Base-by-base conservation (phyloP, 2,888 invertebrate species). In the Eustalomyia histrio region DNA sequence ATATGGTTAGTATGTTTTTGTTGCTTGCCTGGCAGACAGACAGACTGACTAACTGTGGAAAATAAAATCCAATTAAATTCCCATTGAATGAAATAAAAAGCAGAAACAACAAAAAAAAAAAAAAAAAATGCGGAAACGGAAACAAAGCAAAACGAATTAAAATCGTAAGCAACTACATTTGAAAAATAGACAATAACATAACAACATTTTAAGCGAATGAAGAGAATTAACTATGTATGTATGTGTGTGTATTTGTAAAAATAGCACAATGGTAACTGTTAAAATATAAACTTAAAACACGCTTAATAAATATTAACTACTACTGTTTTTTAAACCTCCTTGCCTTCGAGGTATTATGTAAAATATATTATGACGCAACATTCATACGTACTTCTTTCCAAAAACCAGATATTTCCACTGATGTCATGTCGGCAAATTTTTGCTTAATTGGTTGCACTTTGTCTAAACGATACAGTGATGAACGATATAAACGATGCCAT, bases 361-460 rank as follows among this genome's bases (percentile, higher is more conserved):
- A 53, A 16, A 6, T n/a, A 47, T 47, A 47, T 47, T 47, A 5
- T n/a, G n/a, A n/a, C n/a, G n/a, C n/a, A n/a, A n/a, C n/a, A n/a
- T n/a, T n/a, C n/a, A n/a, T 81, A 86, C 86, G 84, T 86, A 91
- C 90, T 87, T 91, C 90, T 63, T 85, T 80, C 80, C 88, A 88
- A 83, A 91, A 91, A 8, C 82, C 78, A 6, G 86, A 84, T 82
- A 97, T 97, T 89, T 97, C 95, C 0, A 92, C 91, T 65, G 94
- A 92, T 43, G 96, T 97, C 86, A 97, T 92, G 86, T 95, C 94
- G 10, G 96, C 95, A 91, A 97, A 98, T 86, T 95, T 94, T 71
- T 95, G 95, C 88, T 97, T 97, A n/a, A 96, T 96, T 72, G 94
- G 93, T 86, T 95, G 94, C 47, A 96, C 89, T 1, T 94, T 94